Evolutionary conservation across 2,113 vertebrate genomes (phyloP).

Genomic region (Corythornis madagascariensis): DNA sequence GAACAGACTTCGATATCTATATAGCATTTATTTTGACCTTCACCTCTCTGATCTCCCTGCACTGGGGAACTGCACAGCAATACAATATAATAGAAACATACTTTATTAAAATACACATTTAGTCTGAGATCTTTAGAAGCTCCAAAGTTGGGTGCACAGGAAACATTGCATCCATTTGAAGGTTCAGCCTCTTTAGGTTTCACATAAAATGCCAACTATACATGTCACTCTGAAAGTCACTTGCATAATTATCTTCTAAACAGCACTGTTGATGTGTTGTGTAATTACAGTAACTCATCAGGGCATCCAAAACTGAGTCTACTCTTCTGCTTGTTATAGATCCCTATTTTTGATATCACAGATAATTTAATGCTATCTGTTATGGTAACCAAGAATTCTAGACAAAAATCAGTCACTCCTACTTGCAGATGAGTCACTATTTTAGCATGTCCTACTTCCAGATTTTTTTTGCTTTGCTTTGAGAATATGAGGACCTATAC

Average conservation of each 20-base stretch:
- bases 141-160: neutral
- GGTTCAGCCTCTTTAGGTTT: neutral
- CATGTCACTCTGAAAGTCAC: neutral
- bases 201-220: neutral
- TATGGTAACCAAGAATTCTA: neutral
- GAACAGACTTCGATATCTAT: conserved; percentile 69
- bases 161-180: neutral
- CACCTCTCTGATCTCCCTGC: conserved; percentile 1
- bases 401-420: conserved; percentile 45
- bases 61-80: neutral
- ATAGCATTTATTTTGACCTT: conserved; percentile 68
- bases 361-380: conserved; percentile 11
- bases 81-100: conserved; percentile 10
- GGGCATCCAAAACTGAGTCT: neutral
- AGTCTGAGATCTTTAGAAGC: neutral
- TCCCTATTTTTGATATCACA: neutral
- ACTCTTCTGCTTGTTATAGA: neutral
- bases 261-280: neutral
- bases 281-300: neutral
- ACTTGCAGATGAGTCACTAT: conserved; percentile 21
- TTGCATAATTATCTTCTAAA: conserved; percentile 18
- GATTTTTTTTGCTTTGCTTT: neutral
- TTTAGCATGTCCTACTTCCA: conserved; percentile 23
- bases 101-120: conserved; percentile 40
- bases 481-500: neutral